A percentile compares a stretch with the other conserved stretches of the same genome.
Evolutionary conservation across 2,888 invertebrate genomes (phyloP).

Genomic region (Andrena camellia): DNA sequence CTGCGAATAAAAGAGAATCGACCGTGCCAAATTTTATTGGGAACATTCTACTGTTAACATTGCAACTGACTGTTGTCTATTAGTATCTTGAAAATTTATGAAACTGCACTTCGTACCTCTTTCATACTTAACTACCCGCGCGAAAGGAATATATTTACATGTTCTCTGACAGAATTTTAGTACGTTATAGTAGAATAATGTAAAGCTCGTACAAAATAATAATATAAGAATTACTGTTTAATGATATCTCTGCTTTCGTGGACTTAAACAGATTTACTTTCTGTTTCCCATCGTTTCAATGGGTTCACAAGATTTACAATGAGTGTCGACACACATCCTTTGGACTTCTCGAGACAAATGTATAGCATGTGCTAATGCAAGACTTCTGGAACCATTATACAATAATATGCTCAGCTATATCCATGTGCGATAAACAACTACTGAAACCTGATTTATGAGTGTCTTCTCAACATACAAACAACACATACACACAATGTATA

Average conservation of each 20-base stretch:
- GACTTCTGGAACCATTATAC: slow-evolving; percentile 68
- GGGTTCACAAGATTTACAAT: slow-evolving; percentile 22
- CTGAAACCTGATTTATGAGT: slow-evolving; percentile 57
- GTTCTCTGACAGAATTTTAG: neutral
- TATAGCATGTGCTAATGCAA: slow-evolving; percentile 55
- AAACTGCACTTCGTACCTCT: slow-evolving; percentile 11
- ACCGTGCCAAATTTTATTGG: neutral
- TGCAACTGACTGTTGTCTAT: slow-evolving; percentile 1
- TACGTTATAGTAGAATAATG: neutral
- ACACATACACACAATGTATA: slow-evolving; percentile 63
- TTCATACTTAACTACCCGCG: slow-evolving; percentile 9
- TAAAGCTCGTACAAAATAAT: slow-evolving; percentile 18
- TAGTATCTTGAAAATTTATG: slow-evolving; percentile 11
- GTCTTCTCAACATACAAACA: slow-evolving; percentile 37
- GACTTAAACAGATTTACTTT: neutral
- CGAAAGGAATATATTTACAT: slow-evolving; percentile 14
- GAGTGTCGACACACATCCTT: slow-evolving; percentile 60
- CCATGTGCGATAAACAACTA: slow-evolving; percentile 66
- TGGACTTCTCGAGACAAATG: slow-evolving; percentile 57
- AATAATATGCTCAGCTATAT: slow-evolving; percentile 59
- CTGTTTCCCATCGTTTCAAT: slow-evolving; percentile 1
- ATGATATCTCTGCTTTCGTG: slow-evolving; percentile 2
- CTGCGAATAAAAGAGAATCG: neutral
- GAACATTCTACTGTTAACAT: slow-evolving; percentile 10
- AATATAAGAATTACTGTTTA: slow-evolving; percentile 1